A percentile compares a stretch with the other conserved stretches of the same genome.
Evolutionary conservation across 2,888 invertebrate genomes (phyloP).

Genomic region (Muschampia plurimacula): DNA sequence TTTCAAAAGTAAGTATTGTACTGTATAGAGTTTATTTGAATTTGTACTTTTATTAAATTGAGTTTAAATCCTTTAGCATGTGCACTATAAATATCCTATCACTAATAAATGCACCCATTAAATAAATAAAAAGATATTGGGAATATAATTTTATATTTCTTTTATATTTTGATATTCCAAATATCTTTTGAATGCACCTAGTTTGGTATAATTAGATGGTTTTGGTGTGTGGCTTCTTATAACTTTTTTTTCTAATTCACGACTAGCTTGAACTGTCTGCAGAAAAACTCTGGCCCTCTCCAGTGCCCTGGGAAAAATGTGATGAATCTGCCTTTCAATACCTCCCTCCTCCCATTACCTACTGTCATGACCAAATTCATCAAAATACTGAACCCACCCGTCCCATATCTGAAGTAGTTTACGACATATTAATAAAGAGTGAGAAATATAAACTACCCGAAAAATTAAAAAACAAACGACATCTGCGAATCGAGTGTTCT

Average conservation of each 20-base stretch:
- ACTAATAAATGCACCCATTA: slow-evolving; percentile 3
- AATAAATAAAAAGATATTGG: slow-evolving; percentile 6
- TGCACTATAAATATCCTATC: not conserved
- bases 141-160: slow-evolving; percentile 1
- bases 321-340: slow-evolving; percentile 70
- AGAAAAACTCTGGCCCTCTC: slow-evolving; percentile 67
- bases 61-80: not conserved
- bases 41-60: not conserved
- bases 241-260: slow-evolving; percentile 60
- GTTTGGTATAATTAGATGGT: slow-evolving; percentile 38
- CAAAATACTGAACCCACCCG: slow-evolving; percentile 48
- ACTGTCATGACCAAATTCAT: slow-evolving; percentile 45
- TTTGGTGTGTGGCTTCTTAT: slow-evolving; percentile 46
- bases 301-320: slow-evolving; percentile 72
- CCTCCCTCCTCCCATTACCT: slow-evolving; percentile 57
- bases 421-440: slow-evolving; percentile 64
- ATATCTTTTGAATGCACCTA: slow-evolving; percentile 5
- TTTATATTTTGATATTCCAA: not conserved
- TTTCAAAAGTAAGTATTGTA: too few species aligned
- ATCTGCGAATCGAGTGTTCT: slow-evolving; percentile 16
- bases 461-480: slow-evolving; percentile 58
- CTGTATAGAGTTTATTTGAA: too few species aligned
- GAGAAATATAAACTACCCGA: slow-evolving; percentile 66
- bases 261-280: slow-evolving; percentile 78
- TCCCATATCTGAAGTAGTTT: slow-evolving; percentile 65